Evolutionary conservation across 2,113 vertebrate species (phyloP).

Genomic region (Oreochromis aureus): DNA sequence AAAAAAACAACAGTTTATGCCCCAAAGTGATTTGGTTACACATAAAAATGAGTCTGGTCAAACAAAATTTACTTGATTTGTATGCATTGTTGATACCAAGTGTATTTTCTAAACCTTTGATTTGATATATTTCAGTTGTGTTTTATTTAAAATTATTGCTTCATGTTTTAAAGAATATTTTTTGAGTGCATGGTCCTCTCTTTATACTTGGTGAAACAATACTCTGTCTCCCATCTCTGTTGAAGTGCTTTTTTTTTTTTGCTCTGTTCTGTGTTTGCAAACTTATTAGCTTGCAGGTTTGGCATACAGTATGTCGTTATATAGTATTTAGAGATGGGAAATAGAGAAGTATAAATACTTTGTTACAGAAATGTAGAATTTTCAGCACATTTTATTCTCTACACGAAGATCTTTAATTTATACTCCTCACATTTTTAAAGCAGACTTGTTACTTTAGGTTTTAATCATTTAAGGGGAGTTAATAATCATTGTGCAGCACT

Average conservation of each 20-base stretch:
- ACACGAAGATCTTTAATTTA: not conserved
- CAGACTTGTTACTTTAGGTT: not conserved
- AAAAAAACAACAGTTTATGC: not conserved
- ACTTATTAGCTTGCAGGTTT: not conserved
- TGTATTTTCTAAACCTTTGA: not conserved
- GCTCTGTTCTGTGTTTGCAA: not conserved
- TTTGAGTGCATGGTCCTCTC: not conserved
- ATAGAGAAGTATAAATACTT: not conserved
- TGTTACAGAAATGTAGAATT: not conserved
- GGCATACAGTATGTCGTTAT: not conserved
- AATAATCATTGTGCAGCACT: not conserved
- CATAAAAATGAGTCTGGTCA: not conserved
- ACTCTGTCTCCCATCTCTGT: not conserved
- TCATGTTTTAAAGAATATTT: not conserved
- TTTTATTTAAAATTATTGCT: not conserved
- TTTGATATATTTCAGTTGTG: not conserved
- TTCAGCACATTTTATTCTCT: not conserved
- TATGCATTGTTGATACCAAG: not conserved
- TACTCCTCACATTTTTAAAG: not conserved
- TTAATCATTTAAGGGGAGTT: not conserved
- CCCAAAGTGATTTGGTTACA: not conserved
- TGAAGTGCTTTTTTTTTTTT: not conserved
- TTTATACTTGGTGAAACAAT: not conserved
- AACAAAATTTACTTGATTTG: not conserved
- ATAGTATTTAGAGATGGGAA: not conserved